Base-by-base conservation (phyloP, 2,113 vertebrate genomes). In the Chaetura pelagica region DNA sequence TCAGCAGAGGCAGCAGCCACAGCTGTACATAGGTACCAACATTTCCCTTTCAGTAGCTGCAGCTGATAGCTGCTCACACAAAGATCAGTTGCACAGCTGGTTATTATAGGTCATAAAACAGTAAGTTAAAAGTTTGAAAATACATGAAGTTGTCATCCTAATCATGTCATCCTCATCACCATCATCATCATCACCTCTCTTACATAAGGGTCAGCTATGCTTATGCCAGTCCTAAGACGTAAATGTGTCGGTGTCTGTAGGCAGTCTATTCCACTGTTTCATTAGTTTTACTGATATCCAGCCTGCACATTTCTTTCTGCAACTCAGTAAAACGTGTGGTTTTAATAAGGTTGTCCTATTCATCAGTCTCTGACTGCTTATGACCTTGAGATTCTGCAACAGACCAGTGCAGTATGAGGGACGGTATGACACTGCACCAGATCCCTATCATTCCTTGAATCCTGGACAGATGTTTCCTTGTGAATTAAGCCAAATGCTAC, bases 1-100 rank as follows among this genome's bases (percentile, higher is more conserved):
- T 52, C 6, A 9, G 66, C 22, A 72, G 63, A 73, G 75, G 38
- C 32, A 0, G 0, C 14, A 74, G 8, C 21, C 55, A 38, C 19
- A 69, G 68, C 49, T 83, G 15, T 24, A 59, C 24, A 55, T 32
- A 78, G 10, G 14, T 18, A 51, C 22, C 32, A 80, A 44, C 11
- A 2, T 79, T 72, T 55, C 66, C 57, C 19, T 46, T 63, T 27
- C 81, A 35, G 6, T 1, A 4, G 0, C 44, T 75, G 23, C 26
- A 72, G 57, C 26, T 64, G 49, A 16, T 72, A 17, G 40, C 40
- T 1, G 2, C 55, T 61, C 23, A 71, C 15, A 48, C 8, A 34
- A 69, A 85, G 35, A 76, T 52, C 40, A 59, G 35, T 15, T 74
- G 26, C 61, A 63, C 9, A 35, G 19, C 18, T 85, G 19, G 12